Evolutionary conservation across 2,113 vertebrate species (phyloP), one percentile per base, ranked within the genome.

Genomic region (Rhinoptilus africanus): DNA sequence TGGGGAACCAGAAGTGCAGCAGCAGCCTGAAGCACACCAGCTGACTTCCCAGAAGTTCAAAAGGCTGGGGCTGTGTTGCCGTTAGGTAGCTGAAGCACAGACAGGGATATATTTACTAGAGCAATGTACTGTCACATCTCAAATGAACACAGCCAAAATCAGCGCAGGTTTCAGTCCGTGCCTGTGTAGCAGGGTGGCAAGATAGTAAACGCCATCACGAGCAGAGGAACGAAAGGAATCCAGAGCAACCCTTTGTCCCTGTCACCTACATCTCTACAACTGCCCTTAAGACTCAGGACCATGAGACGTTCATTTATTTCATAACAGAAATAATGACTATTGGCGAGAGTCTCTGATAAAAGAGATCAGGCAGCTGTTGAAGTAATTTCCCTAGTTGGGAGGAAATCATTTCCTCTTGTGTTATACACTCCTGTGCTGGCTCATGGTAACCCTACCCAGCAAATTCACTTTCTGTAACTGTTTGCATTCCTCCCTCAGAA

Each of bases 21-120:
- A 54, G 71, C 88, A 95, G 82, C 82, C 91, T 68, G 85, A 43
- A 91, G 85, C 89, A 85, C n/a, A 43, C 6, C 85, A 93, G 79
- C 71, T 88, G 72, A 71, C 80, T 45, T 20, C 45, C 64, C 67
- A 67, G 32, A 30, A 85, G 63, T 94, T 95, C 82, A 69, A 69
- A 92, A 76, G 81, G 2, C 41, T 72, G 10, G 28, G 45, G 48
- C 35, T 66, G 48, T 17, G 50, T 4, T 77, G 71, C 76, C 1
- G 10, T 7, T 7, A 54, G 54, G 54, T 48, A 39, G 50, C 59
- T 63, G 82, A 86, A 66, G 74, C 57, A 17, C 26, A 66, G 68
- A 19, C 57, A 53, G 82, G 41, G 45, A 10, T 66, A 9, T 73
- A 73, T 75, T 28, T 91, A 57, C 59, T 37, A 9, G 7, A 80